A percentile compares a stretch with the other conserved stretches of the same genome.
Evolutionary conservation across 2,888 invertebrate genomes (phyloP).

Genomic region (Tipula confusa): DNA sequence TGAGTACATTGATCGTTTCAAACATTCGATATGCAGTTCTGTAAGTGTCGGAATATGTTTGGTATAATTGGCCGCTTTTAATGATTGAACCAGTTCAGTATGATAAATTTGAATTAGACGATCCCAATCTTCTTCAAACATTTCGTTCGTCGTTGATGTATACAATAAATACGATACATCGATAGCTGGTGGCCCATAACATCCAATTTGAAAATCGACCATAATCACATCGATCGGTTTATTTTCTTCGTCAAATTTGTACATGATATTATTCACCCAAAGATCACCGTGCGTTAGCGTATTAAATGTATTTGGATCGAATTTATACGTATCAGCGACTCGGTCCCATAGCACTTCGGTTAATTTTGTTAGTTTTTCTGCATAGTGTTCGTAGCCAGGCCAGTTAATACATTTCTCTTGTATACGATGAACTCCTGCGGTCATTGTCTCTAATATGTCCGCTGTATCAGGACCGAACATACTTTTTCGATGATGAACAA

Average conservation of each 20-base stretch:
- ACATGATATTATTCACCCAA: slow-evolving; percentile 49
- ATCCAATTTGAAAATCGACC: slow-evolving; percentile 3
- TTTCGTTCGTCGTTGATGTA: background rate
- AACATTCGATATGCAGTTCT: background rate
- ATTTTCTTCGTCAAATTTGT: slow-evolving; percentile 42
- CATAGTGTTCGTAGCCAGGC: background rate
- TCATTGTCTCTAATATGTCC: background rate
- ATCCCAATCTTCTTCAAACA: background rate
- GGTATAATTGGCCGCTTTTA: background rate
- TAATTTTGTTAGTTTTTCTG: background rate
- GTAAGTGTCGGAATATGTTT: background rate
- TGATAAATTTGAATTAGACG: background rate
- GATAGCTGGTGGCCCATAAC: background rate
- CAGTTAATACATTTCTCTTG: background rate
- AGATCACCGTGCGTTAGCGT: slow-evolving; percentile 45
- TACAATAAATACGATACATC: slow-evolving; percentile 4
- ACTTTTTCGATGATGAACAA: background rate
- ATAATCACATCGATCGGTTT: slow-evolving; percentile 41
- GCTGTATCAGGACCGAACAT: background rate
- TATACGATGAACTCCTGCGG: background rate
- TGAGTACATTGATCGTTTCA: background rate
- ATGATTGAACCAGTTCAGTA: background rate
- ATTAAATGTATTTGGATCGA: background rate
- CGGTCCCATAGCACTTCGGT: background rate
- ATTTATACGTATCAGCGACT: background rate